Evolutionary conservation across 1,140 invertebrate species (phyloP).

Genomic region (Bombus cullumanus): DNA sequence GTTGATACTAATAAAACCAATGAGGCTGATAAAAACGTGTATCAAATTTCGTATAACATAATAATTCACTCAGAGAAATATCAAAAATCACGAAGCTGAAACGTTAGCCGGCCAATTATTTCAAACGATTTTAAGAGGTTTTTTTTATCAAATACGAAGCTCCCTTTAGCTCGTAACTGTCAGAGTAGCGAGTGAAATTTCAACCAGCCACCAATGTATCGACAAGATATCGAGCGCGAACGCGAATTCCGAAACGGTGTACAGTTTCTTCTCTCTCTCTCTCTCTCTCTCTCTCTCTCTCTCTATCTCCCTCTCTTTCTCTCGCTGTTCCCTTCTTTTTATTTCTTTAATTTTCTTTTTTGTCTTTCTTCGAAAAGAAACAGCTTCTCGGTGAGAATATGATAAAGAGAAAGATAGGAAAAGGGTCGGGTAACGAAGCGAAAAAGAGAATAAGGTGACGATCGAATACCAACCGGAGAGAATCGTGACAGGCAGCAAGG

Average conservation of each 20-base stretch:
- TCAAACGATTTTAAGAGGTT: not conserved
- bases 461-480: constrained; percentile 74
- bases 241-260: not conserved
- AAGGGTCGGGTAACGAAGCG: not conserved
- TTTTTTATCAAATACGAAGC: not conserved
- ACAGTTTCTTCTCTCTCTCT: too few relatives aligned
- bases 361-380: too few relatives aligned
- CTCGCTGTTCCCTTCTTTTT: too few relatives aligned
- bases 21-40: not conserved
- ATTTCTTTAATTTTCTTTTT: too few relatives aligned
- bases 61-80: constrained; percentile 20
- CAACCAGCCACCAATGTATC: not conserved
- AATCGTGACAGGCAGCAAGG: constrained; percentile 74
- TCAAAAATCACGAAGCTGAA: not conserved
- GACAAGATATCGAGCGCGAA: not conserved
- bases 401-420: not conserved
- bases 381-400: not conserved
- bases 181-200: not conserved
- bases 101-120: not conserved
- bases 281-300: not conserved
- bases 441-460: not conserved
- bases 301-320: not conserved
- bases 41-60: not conserved
- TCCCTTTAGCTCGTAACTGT: not conserved
- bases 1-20: not conserved